Percentiles rank a stretch among this genome's conserved stretches.
phyloP scores from a whole-genome alignment of 2,113 vertebrate genomes.

The Tonatia bakeri region DNA sequence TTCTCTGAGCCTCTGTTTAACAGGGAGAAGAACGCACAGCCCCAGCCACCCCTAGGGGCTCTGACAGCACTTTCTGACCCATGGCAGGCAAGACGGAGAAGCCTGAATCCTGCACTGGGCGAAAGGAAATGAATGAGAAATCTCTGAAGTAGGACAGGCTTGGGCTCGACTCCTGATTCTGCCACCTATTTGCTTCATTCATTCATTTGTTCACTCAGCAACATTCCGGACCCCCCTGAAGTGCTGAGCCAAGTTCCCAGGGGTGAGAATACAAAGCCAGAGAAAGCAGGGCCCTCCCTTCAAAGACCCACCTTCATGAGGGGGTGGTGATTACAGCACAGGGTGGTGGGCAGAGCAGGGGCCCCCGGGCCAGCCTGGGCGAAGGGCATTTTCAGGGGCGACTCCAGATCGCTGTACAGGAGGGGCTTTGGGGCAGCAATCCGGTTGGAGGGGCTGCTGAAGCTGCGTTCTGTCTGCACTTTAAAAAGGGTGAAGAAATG shows the following conservation, averaged over 20 bases:
- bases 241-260: too few relatives aligned
- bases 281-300: not conserved
- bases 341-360: not conserved
- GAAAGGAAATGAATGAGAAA: not conserved
- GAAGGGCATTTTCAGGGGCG: not conserved
- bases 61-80: not conserved
- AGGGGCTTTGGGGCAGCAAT: not conserved
- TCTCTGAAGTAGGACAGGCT: not conserved
- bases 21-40: not conserved
- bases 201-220: not conserved
- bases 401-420: not conserved
- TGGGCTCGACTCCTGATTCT: not conserved
- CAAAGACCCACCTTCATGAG: not conserved
- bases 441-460: not conserved
- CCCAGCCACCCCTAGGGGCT: not conserved
- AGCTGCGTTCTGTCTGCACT: not conserved
- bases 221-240: not conserved
- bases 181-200: not conserved
- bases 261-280: not conserved
- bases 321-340: accelerated
- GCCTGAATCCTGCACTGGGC: not conserved
- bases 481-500: accelerated
- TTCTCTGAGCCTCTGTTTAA: not conserved
- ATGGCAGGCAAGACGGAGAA: not conserved
- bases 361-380: accelerated